These are phyloP conservation scores for Arbacia lixula DNA, from an alignment of 53 echinoderm and acorn worm species.

Conservation along the genomic window DNA sequence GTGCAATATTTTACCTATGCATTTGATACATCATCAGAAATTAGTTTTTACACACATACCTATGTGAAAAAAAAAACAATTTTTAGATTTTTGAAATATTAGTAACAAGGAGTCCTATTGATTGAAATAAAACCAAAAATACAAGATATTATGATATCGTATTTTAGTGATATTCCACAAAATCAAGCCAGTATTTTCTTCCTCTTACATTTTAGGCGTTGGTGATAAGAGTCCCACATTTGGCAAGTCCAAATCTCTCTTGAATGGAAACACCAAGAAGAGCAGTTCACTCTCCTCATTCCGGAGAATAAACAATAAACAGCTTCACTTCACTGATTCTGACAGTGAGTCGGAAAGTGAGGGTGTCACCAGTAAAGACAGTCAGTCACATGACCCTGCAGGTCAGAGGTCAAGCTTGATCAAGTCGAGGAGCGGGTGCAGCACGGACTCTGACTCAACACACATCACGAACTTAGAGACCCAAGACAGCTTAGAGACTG, in stretches of 20 bases:
- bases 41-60: too few species aligned
- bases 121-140: too few species aligned
- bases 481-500: constrained; percentile 41
- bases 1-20: too few species aligned
- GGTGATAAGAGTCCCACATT: constrained; percentile 38
- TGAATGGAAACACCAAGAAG: neutral
- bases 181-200: too few species aligned
- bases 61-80: too few species aligned
- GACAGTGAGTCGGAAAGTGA: constrained; percentile 25
- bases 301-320: neutral
- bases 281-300: constrained; percentile 6
- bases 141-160: too few species aligned
- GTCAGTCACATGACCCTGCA: neutral
- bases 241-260: neutral
- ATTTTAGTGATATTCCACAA: too few species aligned
- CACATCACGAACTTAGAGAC: constrained; percentile 17
- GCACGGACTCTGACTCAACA: constrained; percentile 42
- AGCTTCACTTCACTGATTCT: neutral
- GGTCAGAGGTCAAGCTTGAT: neutral
- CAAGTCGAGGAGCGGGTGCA: neutral
- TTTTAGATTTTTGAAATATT: too few species aligned
- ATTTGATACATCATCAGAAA: too few species aligned
- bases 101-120: too few species aligned
- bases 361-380: neutral
- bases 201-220: neutral